These are phyloP conservation scores for Peribatodes rhomboidaria DNA, from an alignment of 2,888 invertebrate species.

Conservation along the genomic window DNA sequence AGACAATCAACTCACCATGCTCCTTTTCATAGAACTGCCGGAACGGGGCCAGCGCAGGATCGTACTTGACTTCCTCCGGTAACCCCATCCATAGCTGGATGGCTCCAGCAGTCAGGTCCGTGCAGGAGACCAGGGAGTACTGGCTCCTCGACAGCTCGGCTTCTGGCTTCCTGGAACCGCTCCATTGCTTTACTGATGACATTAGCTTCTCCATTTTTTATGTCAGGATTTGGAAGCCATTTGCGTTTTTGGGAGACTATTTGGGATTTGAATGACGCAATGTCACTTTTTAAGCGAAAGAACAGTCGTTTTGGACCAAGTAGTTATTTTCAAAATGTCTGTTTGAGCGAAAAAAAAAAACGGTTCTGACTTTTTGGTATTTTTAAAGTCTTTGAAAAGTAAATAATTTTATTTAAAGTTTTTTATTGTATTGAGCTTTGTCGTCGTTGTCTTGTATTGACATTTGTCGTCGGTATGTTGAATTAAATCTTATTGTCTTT, in stretches of 20 bases:
- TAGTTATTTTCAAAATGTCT: too few relatives aligned
- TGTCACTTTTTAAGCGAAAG: background rate
- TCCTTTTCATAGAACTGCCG: slow-evolving; percentile 83
- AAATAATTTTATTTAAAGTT: too few relatives aligned
- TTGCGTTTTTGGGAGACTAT: background rate
- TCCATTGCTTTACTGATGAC: slow-evolving; percentile 67
- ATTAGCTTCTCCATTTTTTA: slow-evolving; percentile 66
- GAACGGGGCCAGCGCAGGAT: slow-evolving; percentile 88
- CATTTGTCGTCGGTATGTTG: too few relatives aligned
- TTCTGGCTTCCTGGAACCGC: slow-evolving; percentile 69
- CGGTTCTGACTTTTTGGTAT: too few relatives aligned
- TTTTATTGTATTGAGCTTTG: background rate
- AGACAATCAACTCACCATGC: slow-evolving; percentile 74
- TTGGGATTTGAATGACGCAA: background rate
- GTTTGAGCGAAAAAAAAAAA: too few relatives aligned
- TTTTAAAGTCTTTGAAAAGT: background rate
- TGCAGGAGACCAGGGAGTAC: slow-evolving; percentile 80
- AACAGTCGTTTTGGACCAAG: too few relatives aligned
- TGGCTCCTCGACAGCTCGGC: slow-evolving; percentile 80
- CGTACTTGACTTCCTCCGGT: slow-evolving; percentile 89
- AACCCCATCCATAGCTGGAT: slow-evolving; percentile 88
- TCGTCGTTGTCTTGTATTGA: background rate
- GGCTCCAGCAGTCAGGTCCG: slow-evolving; percentile 86
- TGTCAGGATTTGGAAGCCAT: slow-evolving; percentile 26
- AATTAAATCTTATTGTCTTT: too few relatives aligned